Evolutionary conservation across 2,113 vertebrate species (phyloP), one percentile per base, ranked within the genome.

Genomic region (Cryptomyrus ogoouensis): DNA sequence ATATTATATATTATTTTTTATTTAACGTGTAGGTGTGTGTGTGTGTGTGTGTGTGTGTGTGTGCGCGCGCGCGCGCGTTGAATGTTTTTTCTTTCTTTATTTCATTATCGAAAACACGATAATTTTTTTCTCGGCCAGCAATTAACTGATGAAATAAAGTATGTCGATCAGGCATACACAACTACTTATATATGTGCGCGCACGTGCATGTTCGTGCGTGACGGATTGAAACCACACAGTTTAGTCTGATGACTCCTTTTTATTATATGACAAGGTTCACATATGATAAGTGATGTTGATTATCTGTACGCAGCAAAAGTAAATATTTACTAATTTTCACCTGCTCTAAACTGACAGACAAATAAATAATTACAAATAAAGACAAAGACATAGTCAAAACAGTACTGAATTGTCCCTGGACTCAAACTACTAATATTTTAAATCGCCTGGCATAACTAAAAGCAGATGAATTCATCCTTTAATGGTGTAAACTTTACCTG

Each of bases 401-500:
- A 89, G 47, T 53, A 83, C 17, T 83, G 47, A 49, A 89, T 53
- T 49, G 42, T 50, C 5, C 95, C 96, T 96, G 96, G 96, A 97
- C 96, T 97, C 96, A 35, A 97, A 97, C 95, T 96, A 96, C 95
- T 96, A 96, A 47, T 42, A 39, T 84, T 83, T 46, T 24, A 83
- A 80, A 19, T 80, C 35, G 0, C 0, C 70, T 1, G 42, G 5
- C 35, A 80, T 42, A 39, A 42, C 17, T 5, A 80, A 80, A 80
- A 42, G 74, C 17, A 80, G 2, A 42, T 42, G 13, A 80, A 42
- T 42, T 39, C 0, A 80, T 42, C 13, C 0, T 77, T 80, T 42
- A 42, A 80, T 80, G 35, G 74, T 80, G 74, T 80, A 80, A 27
- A 12, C 27, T 31, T 31, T 70, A 80, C 13, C 31, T 74, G 12